A percentile compares a stretch with the other conserved stretches of the same genome.
phyloP scores from a whole-genome alignment of 2,113 vertebrate species.

The Solenodon paradoxus region DNA sequence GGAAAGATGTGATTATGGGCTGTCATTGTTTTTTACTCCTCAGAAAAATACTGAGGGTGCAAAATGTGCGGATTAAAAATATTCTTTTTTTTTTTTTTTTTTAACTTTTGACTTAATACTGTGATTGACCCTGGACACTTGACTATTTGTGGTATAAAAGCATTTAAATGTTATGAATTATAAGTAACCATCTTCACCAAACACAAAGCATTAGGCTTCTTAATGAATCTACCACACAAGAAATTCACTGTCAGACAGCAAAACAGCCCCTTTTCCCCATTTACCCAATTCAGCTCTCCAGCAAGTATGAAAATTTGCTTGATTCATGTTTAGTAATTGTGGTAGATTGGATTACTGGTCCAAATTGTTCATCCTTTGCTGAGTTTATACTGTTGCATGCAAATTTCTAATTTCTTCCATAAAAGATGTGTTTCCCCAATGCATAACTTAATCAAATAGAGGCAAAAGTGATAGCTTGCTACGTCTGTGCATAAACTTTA shows the following conservation, averaged over 20 bases:
- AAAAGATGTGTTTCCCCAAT: background rate
- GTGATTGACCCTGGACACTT: background rate
- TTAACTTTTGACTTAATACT: too few species aligned
- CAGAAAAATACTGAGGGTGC: background rate
- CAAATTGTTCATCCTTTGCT: background rate
- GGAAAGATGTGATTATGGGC: background rate
- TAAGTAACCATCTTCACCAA: constrained; percentile 45
- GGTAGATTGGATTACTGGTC: too few species aligned
- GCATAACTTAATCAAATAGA: background rate
- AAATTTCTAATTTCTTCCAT: background rate
- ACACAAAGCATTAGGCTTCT: background rate
- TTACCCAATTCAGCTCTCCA: background rate
- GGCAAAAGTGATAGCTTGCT: background rate
- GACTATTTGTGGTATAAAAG: constrained; percentile 34
- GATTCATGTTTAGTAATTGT: background rate
- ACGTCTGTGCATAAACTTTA: background rate
- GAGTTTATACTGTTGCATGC: background rate
- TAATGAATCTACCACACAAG: background rate
- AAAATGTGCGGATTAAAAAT: background rate
- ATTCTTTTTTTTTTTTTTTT: background rate
- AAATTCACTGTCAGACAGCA: background rate
- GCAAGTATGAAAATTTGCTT: background rate
- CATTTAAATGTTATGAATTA: constrained; percentile 21
- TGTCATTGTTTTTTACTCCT: constrained; percentile 1
- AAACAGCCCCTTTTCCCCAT: background rate